Evolutionary conservation across 2,113 vertebrate genomes (phyloP), one percentile per base, ranked within the genome.

Genomic region (Prunella himalayana): DNA sequence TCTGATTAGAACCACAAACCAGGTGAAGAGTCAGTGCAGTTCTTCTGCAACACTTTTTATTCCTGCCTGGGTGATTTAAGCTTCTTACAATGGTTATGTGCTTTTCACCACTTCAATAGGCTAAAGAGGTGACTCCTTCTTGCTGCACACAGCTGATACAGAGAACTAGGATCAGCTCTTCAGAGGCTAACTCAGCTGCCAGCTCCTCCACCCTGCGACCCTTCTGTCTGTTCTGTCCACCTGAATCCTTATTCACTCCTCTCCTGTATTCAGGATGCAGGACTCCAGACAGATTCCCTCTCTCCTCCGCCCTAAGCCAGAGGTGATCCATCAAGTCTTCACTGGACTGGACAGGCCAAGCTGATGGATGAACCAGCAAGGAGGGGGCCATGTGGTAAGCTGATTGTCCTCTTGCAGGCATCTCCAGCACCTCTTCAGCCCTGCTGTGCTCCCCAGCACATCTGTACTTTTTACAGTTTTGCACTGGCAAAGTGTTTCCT

Each of bases 231-330:
- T 92, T 90, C 64, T 92, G 63, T 82, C 75, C 53, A 72, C 28
- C 53, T 78, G 82, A 95, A 91, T 89, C 72, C 70, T 91, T 63
- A 83, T 13, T 68, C 78, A 73, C 76, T 82, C 61, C 81, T 96
- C 91, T 93, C 92, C 92, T 93, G 90, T 97, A 93, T 81, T 95
- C 85, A 92, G 93, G 75, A 92, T 89, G 41, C 83, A 95, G 94
- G 88, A 39, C 61, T 86, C 41, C 90, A 97, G 96, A 54, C 86
- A 96, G 69, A 94, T 78, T 69, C 77, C 51, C 92, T 94, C 82
- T 90, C 79, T 94, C 37, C 63, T 95, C 78, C 42, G 10, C 79
- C 75, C 94, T 95, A 96, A 96, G 49, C 68, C 82, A 88, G 72
- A 64, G 73, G 27, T 85, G 78, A 85, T 82, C 72, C 66, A 64